phyloP scores from a whole-genome alignment of 2,797 vertebrate genomes.

The Anguilla obscura region DNA sequence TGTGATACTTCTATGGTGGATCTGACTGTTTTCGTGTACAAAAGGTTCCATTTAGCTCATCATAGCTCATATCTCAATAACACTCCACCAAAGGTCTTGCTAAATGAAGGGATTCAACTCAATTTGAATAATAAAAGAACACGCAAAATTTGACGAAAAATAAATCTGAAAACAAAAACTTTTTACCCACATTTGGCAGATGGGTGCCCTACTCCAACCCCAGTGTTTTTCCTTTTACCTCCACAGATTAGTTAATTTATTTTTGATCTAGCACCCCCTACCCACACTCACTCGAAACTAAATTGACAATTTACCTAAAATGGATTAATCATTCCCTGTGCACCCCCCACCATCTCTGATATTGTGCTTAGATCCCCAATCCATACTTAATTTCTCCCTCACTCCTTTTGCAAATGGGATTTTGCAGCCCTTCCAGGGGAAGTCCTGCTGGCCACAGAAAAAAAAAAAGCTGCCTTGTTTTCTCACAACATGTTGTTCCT shows the following conservation, averaged over 20 bases:
- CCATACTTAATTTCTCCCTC: slow-evolving; percentile 79
- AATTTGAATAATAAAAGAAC: not conserved
- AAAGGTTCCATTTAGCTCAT: too few relatives aligned
- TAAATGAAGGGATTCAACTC: not conserved
- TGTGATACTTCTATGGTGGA: too few relatives aligned
- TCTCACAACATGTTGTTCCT: slow-evolving; percentile 7
- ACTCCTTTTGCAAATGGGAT: slow-evolving; percentile 60
- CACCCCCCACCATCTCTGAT: slow-evolving; percentile 62
- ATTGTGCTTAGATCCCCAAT: slow-evolving; percentile 63
- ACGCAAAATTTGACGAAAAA: not conserved
- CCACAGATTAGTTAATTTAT: not conserved
- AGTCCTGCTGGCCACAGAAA: slow-evolving; percentile 49
- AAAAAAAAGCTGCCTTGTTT: slow-evolving; percentile 31
- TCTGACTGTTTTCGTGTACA: too few relatives aligned
- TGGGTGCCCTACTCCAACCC: not conserved
- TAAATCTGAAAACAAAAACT: not conserved
- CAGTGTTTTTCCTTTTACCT: not conserved
- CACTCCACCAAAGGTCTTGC: not conserved
- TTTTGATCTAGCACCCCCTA: not conserved
- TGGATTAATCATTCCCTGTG: slow-evolving; percentile 69
- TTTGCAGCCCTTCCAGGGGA: slow-evolving; percentile 62
- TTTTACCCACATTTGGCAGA: not conserved
- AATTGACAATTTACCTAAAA: slow-evolving; percentile 51
- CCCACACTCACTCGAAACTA: not conserved
- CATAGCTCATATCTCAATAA: too few relatives aligned